A percentile compares a stretch with the other conserved stretches of the same genome.
Evolutionary conservation across 2,797 vertebrate species (phyloP).

Genomic region (Champsocephalus esox): DNA sequence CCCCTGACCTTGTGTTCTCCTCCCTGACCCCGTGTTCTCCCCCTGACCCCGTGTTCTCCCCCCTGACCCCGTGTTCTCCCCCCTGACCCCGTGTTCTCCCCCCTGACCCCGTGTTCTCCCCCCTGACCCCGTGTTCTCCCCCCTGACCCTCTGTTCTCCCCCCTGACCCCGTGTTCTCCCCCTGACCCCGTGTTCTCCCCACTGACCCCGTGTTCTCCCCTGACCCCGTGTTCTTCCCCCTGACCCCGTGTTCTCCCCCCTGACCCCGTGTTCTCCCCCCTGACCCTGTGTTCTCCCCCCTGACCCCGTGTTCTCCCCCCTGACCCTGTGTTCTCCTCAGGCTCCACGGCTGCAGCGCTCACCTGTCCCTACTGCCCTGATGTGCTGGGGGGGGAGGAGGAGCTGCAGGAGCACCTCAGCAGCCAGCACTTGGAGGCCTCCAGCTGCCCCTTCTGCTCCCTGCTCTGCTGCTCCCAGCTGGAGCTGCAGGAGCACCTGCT

Average conservation of each 20-base stretch:
- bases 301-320: neutral
- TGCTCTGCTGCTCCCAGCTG: slow-evolving; percentile 81
- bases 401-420: slow-evolving; percentile 86
- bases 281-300: neutral
- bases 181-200: neutral
- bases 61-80: too few relatives aligned
- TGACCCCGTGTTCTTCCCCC: too few relatives aligned
- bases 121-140: too few relatives aligned
- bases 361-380: slow-evolving; percentile 81
- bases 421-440: slow-evolving; percentile 80
- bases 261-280: too few relatives aligned
- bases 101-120: too few relatives aligned
- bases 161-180: too few relatives aligned
- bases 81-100: too few relatives aligned
- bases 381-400: slow-evolving; percentile 80
- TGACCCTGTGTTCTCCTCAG: slow-evolving; percentile 39
- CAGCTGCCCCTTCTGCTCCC: slow-evolving; percentile 85
- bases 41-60: too few relatives aligned
- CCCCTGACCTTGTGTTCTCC: neutral
- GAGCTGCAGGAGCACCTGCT: slow-evolving; percentile 88
- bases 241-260: too few relatives aligned
- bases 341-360: slow-evolving; percentile 29
- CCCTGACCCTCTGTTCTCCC: too few relatives aligned
- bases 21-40: too few relatives aligned
- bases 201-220: too few relatives aligned